phyloP scores from a whole-genome alignment of 2,113 vertebrate genomes.

The Tiliqua scincoides region DNA sequence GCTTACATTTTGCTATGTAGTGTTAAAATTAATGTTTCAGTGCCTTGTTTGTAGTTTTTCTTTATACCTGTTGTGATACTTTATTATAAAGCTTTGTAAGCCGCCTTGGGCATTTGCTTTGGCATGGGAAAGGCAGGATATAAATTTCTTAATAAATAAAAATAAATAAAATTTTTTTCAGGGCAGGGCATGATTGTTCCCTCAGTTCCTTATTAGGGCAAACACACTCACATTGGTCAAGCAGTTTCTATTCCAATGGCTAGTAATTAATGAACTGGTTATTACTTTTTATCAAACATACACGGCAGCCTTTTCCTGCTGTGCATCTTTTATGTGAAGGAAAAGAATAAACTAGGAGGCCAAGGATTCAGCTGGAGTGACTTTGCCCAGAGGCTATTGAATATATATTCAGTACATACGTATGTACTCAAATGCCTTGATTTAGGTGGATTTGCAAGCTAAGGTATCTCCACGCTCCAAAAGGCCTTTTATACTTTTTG shows the following conservation, averaged over 20 bases:
- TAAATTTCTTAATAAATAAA: no score
- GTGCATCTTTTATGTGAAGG: neutral
- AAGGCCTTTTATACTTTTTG: no score
- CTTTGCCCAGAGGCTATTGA: fast-evolving
- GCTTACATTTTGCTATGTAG: no score
- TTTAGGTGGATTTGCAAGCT: neutral
- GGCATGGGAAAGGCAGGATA: no score
- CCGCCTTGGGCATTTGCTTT: no score
- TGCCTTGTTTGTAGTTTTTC: no score
- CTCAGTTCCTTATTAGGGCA: neutral
- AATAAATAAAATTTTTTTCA: no score
- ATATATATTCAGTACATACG: neutral
- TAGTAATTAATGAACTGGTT: neutral
- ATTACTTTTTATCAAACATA: neutral
- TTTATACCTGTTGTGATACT: no score
- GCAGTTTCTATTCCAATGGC: neutral
- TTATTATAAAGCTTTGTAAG: no score
- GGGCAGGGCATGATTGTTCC: neutral
- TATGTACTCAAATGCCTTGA: neutral
- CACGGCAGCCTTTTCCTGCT: neutral
- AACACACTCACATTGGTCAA: neutral
- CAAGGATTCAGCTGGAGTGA: neutral
- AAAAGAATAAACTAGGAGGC: neutral
- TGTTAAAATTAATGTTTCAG: no score
- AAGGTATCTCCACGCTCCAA: neutral